phyloP scores from a whole-genome alignment of 2,888 invertebrate species.

The Mycalesis mineus region DNA sequence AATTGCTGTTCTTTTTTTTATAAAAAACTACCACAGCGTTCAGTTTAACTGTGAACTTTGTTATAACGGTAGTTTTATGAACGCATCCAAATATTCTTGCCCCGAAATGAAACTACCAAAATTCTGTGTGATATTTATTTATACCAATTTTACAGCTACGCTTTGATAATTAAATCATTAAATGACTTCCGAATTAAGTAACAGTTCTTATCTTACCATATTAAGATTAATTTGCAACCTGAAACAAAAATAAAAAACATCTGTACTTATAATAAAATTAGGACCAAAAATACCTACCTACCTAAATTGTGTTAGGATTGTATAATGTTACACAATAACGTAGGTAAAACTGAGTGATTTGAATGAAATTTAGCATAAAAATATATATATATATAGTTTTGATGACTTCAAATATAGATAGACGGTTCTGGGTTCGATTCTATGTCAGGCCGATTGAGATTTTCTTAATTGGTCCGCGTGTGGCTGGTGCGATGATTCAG shows the following conservation, averaged over 20 bases:
- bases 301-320: too few relatives aligned
- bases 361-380: too few relatives aligned
- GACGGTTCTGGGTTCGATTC: too few relatives aligned
- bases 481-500: too few relatives aligned
- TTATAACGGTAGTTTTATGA: constrained; percentile 34
- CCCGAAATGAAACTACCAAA: constrained; percentile 11
- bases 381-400: too few relatives aligned
- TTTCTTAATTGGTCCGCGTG: too few relatives aligned
- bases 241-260: neutral
- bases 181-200: neutral
- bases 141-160: constrained; percentile 8
- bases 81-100: constrained; percentile 36
- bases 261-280: too few relatives aligned
- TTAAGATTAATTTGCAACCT: neutral
- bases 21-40: constrained; percentile 51
- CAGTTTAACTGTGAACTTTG: constrained; percentile 17
- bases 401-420: too few relatives aligned
- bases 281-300: too few relatives aligned
- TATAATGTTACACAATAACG: too few relatives aligned
- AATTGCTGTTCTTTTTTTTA: constrained; percentile 29
- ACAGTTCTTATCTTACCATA: neutral
- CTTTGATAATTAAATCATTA: neutral
- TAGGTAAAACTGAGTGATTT: too few relatives aligned
- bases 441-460: too few relatives aligned
- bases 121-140: constrained; percentile 8